These are phyloP conservation scores for Eupithecia tripunctaria DNA, from an alignment of 2,888 invertebrate species.

Conservation along the genomic window DNA sequence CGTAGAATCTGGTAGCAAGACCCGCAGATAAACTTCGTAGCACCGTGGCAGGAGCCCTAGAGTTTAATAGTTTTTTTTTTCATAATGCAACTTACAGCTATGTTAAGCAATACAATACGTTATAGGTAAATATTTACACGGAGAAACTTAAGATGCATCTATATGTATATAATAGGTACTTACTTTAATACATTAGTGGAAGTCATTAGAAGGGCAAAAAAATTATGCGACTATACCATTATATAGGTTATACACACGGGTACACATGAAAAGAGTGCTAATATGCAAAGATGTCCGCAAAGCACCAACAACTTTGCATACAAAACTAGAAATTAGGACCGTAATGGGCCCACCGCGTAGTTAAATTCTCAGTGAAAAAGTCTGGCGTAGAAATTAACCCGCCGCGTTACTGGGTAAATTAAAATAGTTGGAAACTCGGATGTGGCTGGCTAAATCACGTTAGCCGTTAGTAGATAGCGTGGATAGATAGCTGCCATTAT, in stretches of 20 bases:
- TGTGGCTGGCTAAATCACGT: constrained; percentile 3
- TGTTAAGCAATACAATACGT: too few relatives aligned
- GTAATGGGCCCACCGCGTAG: constrained; percentile 36
- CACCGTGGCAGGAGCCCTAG: not conserved
- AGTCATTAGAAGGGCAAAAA: too few relatives aligned
- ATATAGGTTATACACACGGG: not conserved
- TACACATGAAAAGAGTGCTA: constrained; percentile 31
- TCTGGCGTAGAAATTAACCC: constrained; percentile 16
- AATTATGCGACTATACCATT: not conserved
- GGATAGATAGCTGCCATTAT: constrained; percentile 17
- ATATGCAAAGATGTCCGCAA: constrained; percentile 50
- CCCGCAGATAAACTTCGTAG: not conserved
- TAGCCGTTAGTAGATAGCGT: constrained; percentile 10
- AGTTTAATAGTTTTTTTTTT: too few relatives aligned
- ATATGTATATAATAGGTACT: too few relatives aligned
- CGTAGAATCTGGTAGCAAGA: not conserved
- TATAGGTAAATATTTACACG: too few relatives aligned
- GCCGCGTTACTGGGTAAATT: not conserved
- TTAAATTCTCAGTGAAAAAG: constrained; percentile 17
- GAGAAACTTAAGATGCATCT: too few relatives aligned
- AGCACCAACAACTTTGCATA: constrained; percentile 56
- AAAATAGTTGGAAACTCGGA: constrained; percentile 8
- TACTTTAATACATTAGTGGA: too few relatives aligned
- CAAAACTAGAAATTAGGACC: constrained; percentile 48
- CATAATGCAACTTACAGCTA: too few relatives aligned